These are phyloP conservation scores for Synergus itoensis DNA, from an alignment of 2,888 invertebrate species.

Conservation along the genomic window DNA sequence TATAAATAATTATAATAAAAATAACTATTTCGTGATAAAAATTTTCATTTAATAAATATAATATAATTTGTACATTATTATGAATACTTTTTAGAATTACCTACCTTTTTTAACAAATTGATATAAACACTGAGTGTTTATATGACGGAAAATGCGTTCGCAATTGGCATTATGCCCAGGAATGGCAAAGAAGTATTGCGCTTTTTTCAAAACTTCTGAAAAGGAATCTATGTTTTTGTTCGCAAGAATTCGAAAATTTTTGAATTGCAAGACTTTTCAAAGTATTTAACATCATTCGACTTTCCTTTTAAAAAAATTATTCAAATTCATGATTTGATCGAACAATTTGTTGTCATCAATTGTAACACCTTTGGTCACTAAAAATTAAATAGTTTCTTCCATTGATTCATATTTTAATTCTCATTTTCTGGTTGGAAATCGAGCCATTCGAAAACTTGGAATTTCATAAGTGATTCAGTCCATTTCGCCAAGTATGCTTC, in stretches of 20 bases:
- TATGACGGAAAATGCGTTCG: not conserved
- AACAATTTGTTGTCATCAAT: slow-evolving; percentile 43
- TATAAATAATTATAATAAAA: too few relatives aligned
- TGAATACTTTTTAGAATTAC: too few relatives aligned
- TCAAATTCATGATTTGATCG: slow-evolving; percentile 43
- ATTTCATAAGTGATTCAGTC: slow-evolving; percentile 31
- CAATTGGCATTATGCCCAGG: slow-evolving; percentile 27
- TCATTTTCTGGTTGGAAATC: slow-evolving; percentile 29
- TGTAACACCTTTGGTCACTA: slow-evolving; percentile 27
- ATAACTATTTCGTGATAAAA: too few relatives aligned
- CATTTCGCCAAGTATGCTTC: slow-evolving; percentile 44
- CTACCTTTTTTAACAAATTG: too few relatives aligned
- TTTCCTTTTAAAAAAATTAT: slow-evolving; percentile 18
- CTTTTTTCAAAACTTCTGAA: slow-evolving; percentile 16
- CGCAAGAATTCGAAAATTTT: slow-evolving; percentile 18
- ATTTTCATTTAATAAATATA: too few relatives aligned
- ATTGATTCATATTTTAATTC: slow-evolving; percentile 13
- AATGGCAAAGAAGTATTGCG: slow-evolving; percentile 41
- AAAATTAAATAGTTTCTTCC: slow-evolving; percentile 26
- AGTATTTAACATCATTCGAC: slow-evolving; percentile 8
- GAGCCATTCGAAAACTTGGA: slow-evolving; percentile 41
- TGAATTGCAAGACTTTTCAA: slow-evolving; percentile 12
- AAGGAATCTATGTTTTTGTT: not conserved
- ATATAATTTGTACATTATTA: too few relatives aligned
- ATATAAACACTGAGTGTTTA: too few relatives aligned